Evolutionary conservation across 2,113 vertebrate species (phyloP).

Genomic region (rabbit (Oryctolagus cuniculus)): DNA sequence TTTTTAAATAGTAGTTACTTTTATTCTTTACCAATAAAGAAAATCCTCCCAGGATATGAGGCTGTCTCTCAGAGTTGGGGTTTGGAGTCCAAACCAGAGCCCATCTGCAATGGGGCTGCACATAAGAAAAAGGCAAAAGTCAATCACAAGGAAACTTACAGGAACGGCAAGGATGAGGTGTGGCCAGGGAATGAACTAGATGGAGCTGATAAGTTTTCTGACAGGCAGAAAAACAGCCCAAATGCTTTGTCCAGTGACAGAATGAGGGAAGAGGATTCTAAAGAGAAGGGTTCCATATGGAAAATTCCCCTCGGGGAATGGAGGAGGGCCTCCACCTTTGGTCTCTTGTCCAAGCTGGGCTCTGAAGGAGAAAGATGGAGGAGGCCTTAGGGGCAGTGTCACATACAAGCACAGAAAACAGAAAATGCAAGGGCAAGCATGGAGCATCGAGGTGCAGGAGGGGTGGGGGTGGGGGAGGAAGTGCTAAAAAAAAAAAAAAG

Average conservation of each 20-base stretch:
- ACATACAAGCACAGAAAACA: not conserved
- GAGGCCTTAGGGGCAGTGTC: not conserved
- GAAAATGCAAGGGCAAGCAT: not conserved
- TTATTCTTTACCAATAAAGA: not conserved
- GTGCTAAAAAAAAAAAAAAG: not conserved
- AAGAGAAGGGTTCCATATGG: not conserved
- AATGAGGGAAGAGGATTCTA: constrained; percentile 32
- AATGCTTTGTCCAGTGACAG: not conserved
- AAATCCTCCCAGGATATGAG: not conserved
- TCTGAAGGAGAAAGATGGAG: not conserved
- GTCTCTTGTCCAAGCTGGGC: not conserved
- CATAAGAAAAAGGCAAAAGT: not conserved
- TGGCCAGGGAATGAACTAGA: not conserved
- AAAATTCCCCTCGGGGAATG: not conserved
- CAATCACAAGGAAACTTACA: not conserved
- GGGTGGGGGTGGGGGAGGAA: too few relatives aligned
- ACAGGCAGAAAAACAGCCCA: not conserved
- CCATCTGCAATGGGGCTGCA: not conserved
- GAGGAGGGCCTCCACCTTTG: not conserved
- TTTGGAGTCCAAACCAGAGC: constrained; percentile 40
- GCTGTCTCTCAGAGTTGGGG: constrained; percentile 16
- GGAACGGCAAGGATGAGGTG: not conserved
- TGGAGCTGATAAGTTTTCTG: not conserved
- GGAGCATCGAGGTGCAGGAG: not conserved
- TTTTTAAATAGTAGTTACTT: too few relatives aligned